Conservation (phyloP, 2,113 vertebrate genomes). For the Podarcis raffonei region DNA sequence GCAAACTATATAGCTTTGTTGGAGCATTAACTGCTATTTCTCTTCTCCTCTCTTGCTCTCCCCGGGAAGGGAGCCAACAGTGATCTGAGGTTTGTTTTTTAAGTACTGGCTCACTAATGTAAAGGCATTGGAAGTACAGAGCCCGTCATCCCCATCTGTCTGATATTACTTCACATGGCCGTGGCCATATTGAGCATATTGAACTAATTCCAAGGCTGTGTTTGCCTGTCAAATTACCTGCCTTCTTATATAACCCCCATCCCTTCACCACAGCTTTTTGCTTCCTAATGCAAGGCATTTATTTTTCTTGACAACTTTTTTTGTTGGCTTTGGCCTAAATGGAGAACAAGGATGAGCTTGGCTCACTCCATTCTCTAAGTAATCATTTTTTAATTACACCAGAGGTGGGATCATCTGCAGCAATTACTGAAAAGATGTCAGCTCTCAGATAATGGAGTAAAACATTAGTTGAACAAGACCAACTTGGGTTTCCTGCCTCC, state of each 20-base stretch:
- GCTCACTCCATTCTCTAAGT: constrained; percentile 78
- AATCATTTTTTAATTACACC: constrained; percentile 89
- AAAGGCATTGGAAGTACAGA: constrained; percentile 51
- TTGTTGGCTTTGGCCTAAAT: constrained; percentile 74
- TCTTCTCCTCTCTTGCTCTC: constrained; percentile 44
- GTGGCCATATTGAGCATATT: constrained; percentile 67
- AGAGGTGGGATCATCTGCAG: constrained; percentile 83
- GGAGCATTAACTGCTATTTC: constrained; percentile 56
- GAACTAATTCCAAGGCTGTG: constrained; percentile 57
- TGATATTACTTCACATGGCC: constrained; percentile 52
- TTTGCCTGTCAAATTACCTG: constrained; percentile 63
- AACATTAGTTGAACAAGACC: constrained; percentile 71
- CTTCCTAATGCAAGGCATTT: constrained; percentile 76
- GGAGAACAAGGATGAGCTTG: constrained; percentile 78
- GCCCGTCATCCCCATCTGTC: constrained; percentile 61
- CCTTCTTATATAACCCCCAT: constrained; percentile 51
- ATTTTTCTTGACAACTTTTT: constrained; percentile 81
- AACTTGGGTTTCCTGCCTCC: constrained; percentile 16
- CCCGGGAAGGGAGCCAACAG: constrained; percentile 50
- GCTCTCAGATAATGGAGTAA: constrained; percentile 76
- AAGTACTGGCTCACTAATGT: constrained; percentile 54
- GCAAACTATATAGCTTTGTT: constrained; percentile 42
- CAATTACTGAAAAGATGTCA: constrained; percentile 86
- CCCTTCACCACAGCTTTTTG: constrained; percentile 43
- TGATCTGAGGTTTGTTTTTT: constrained; percentile 63